These are phyloP conservation scores for Aporophyla lueneburgensis DNA, from an alignment of 2,888 invertebrate genomes.

Conservation along the genomic window DNA sequence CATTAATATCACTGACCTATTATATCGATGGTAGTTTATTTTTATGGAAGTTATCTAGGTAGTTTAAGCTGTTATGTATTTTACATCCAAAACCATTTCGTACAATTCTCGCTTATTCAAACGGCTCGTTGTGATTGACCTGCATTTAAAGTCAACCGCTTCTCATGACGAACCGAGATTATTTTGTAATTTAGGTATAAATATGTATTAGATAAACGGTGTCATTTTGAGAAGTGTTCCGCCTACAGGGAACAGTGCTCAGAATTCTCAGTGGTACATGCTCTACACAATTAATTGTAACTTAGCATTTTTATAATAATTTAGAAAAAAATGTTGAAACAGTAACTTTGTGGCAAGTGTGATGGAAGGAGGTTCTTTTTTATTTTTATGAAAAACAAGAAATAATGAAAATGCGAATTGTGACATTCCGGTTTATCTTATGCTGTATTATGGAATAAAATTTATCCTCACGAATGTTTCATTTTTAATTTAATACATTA, in stretches of 20 bases:
- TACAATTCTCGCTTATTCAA: constrained; percentile 79
- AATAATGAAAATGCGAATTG: constrained; percentile 87
- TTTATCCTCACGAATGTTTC: constrained; percentile 88
- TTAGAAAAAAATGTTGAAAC: constrained; percentile 89
- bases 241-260: constrained; percentile 83
- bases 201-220: constrained; percentile 88
- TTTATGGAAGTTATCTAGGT: constrained; percentile 90
- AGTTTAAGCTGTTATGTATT: constrained; percentile 90
- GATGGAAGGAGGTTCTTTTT: constrained; percentile 85
- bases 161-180: constrained; percentile 88
- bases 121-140: constrained; percentile 84
- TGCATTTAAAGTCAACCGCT: constrained; percentile 87
- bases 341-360: constrained; percentile 85
- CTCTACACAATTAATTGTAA: constrained; percentile 90
- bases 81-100: constrained; percentile 83
- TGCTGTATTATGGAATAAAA: constrained; percentile 91
- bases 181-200: constrained; percentile 88
- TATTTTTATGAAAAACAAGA: constrained; percentile 87
- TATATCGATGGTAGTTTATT: constrained; percentile 89
- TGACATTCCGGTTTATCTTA: constrained; percentile 91
- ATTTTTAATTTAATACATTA: constrained; percentile 73
- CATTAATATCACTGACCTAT: constrained; percentile 85
- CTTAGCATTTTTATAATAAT: constrained; percentile 91
- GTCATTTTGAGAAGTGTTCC: constrained; percentile 86
- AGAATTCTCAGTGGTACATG: constrained; percentile 86